phyloP scores from a whole-genome alignment of 2,113 vertebrate species.

The Coregonus clupeaformis region DNA sequence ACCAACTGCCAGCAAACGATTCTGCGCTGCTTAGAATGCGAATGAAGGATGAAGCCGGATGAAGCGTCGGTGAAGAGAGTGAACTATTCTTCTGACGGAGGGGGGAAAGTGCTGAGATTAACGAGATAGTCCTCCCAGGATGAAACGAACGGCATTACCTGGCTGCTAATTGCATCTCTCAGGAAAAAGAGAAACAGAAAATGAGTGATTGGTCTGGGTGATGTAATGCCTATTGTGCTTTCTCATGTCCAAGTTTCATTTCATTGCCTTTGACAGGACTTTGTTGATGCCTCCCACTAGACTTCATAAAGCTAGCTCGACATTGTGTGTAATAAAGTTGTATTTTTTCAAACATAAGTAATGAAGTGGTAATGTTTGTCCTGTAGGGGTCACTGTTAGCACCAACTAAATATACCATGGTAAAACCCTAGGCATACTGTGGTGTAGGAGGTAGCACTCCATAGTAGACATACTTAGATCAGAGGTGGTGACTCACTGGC shows the following conservation, averaged over 20 bases:
- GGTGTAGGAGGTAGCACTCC: too few relatives aligned
- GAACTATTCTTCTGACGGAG: neutral
- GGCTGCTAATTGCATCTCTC: constrained; percentile 65
- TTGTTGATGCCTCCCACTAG: neutral
- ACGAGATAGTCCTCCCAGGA: constrained; percentile 49
- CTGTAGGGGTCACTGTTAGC: constrained; percentile 9
- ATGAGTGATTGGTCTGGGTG: neutral
- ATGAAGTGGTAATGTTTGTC: neutral
- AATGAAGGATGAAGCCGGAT: constrained; percentile 63
- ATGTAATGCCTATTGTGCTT: neutral
- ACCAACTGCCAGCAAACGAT: constrained; percentile 46
- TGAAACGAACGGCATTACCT: constrained; percentile 52
- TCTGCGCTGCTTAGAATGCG: constrained; percentile 50
- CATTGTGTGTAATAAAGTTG: neutral
- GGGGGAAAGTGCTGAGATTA: constrained; percentile 52
- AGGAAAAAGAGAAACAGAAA: constrained; percentile 32
- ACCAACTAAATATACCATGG: too few relatives aligned
- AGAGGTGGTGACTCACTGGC: too few relatives aligned
- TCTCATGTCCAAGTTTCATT: neutral
- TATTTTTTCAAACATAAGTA: too few relatives aligned
- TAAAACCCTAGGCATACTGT: too few relatives aligned
- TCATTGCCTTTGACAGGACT: neutral
- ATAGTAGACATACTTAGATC: too few relatives aligned
- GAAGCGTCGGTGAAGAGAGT: constrained; percentile 20
- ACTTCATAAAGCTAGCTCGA: neutral